phyloP scores from a whole-genome alignment of 2,888 invertebrate species.

The Bruchidius siliquastri region DNA sequence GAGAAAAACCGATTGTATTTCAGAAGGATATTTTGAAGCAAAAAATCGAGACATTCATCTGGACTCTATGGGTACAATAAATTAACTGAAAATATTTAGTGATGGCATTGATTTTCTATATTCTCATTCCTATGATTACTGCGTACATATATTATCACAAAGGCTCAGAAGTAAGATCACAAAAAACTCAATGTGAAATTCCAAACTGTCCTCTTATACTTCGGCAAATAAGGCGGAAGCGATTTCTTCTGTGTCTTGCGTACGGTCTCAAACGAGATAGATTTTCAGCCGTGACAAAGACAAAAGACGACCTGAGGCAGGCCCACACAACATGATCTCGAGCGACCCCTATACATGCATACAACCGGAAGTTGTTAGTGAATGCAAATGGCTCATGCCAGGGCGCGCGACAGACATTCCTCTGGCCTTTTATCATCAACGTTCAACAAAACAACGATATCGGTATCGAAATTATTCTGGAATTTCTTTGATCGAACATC shows the following conservation, averaged over 20 bases:
- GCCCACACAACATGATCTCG: neutral
- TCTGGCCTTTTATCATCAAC: neutral
- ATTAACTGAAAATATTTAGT: no score
- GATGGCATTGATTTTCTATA: no score
- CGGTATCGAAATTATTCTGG: no score
- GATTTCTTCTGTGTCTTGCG: neutral
- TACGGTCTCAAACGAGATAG: neutral
- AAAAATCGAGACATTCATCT: no score
- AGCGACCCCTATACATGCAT: neutral
- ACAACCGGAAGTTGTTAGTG: neutral
- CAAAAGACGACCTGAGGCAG: neutral
- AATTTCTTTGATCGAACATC: no score
- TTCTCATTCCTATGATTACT: no score
- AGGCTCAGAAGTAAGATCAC: no score
- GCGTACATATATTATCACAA: no score
- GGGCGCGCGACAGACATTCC: neutral
- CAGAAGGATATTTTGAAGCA: no score
- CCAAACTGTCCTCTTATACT: neutral
- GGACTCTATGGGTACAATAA: no score
- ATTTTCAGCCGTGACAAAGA: neutral
- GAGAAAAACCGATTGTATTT: no score
- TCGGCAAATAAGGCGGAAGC: neutral
- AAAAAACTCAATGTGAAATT: neutral
- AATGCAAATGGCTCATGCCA: neutral
- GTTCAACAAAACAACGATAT: neutral